Evolutionary conservation across 2,797 vertebrate species (phyloP).

Genomic region (Hemitrygon akajei): DNA sequence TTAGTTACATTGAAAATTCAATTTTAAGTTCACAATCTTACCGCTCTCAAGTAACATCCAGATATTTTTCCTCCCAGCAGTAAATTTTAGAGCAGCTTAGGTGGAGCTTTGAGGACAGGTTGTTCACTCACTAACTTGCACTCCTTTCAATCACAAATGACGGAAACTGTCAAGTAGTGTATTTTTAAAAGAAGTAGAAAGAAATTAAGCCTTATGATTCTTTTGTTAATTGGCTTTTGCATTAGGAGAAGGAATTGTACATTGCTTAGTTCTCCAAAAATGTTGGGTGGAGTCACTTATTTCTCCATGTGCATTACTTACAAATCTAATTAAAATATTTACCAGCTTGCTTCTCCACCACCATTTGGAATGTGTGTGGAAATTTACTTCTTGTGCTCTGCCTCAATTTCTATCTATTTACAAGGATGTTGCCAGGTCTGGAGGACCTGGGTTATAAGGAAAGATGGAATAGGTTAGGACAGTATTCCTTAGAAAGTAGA

Average conservation of each 20-base stretch:
- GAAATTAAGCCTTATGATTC: background rate
- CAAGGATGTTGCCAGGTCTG: no score
- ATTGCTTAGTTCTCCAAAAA: background rate
- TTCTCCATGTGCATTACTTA: background rate
- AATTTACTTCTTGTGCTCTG: background rate
- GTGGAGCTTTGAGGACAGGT: background rate
- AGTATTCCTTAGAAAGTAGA: no score
- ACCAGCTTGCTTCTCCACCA: background rate
- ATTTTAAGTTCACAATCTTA: background rate
- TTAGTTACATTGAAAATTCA: background rate
- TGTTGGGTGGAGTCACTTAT: background rate
- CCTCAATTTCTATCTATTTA: background rate
- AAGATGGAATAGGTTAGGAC: no score
- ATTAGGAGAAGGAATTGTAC: background rate
- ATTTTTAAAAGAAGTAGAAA: background rate
- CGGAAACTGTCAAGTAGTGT: background rate
- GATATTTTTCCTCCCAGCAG: background rate
- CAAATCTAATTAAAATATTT: background rate
- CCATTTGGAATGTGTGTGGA: background rate
- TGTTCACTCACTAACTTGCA: background rate
- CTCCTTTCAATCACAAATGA: background rate
- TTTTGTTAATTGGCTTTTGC: background rate
- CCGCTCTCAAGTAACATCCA: background rate
- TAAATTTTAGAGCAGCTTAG: background rate
- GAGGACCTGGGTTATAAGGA: no score